These are phyloP conservation scores for Oophaga sylvatica DNA, from an alignment of 2,797 vertebrate genomes.

Conservation along the genomic window DNA sequence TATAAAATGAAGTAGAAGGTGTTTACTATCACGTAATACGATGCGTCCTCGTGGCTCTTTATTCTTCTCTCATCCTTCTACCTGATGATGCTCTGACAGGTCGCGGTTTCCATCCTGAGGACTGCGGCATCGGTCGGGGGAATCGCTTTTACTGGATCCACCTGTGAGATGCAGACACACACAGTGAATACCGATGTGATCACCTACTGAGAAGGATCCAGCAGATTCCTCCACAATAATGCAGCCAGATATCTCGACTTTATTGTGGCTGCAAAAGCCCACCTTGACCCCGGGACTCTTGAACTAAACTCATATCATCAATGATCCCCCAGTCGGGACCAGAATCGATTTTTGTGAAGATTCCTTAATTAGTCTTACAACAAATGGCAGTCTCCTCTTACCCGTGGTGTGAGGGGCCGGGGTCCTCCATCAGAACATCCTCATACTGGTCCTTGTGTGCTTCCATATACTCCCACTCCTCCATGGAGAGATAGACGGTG, in stretches of 20 bases:
- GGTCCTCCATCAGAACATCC: conserved; percentile 5
- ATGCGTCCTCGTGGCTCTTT: background rate
- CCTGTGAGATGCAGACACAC: background rate
- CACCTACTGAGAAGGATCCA: background rate
- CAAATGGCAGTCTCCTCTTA: background rate
- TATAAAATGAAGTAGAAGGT: background rate
- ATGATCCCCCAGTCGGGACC: too few relatives aligned
- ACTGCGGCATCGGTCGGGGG: background rate
- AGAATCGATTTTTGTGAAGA: too few relatives aligned
- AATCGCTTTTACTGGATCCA: background rate
- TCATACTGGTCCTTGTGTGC: conserved; percentile 39
- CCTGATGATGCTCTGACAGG: background rate
- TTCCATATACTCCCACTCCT: conserved; percentile 48
- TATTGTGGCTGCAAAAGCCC: too few relatives aligned
- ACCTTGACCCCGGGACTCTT: too few relatives aligned
- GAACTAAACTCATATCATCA: too few relatives aligned
- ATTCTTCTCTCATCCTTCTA: background rate
- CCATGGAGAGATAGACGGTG: conserved; percentile 31
- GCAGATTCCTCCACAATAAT: background rate
- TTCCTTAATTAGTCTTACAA: background rate
- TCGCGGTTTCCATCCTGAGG: background rate
- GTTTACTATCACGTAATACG: background rate
- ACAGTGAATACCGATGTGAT: background rate
- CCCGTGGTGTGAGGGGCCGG: background rate
- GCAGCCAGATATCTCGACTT: too few relatives aligned